Conservation (phyloP, 2,888 invertebrate genomes). For the Marronus borbonicus region DNA sequence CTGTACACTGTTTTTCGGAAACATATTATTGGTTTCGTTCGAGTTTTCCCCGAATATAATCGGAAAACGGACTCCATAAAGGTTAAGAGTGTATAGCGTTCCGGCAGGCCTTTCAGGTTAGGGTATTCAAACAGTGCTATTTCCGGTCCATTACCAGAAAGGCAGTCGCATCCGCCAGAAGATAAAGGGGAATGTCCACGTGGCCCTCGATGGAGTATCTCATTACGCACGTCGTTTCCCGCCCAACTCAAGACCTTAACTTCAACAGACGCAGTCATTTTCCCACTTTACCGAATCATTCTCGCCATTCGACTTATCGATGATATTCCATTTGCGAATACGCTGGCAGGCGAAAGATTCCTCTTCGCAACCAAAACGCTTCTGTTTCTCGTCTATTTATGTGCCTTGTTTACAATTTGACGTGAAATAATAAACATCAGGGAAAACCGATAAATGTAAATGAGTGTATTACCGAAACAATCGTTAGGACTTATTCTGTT, state of each 20-base stretch:
- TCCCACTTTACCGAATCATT: constrained; percentile 38
- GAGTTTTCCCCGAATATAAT: constrained; percentile 33
- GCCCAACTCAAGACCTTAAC: constrained; percentile 51
- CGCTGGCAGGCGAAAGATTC: constrained; percentile 8
- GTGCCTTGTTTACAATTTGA: constrained; percentile 28
- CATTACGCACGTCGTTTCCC: constrained; percentile 62
- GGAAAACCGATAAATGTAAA: constrained; percentile 19
- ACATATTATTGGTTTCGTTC: constrained; percentile 48
- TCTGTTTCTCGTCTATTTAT: constrained; percentile 25
- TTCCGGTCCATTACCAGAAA: constrained; percentile 62
- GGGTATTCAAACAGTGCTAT: constrained; percentile 61
- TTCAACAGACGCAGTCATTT: constrained; percentile 44
- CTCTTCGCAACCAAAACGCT: not conserved
- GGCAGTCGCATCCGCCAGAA: constrained; percentile 61
- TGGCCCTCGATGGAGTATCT: constrained; percentile 60
- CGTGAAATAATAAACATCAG: constrained; percentile 35
- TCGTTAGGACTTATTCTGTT: not conserved
- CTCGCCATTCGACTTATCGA: constrained; percentile 40
- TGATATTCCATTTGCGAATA: constrained; percentile 43
- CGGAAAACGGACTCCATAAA: constrained; percentile 53
- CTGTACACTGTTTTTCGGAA: constrained; percentile 43
- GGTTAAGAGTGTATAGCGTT: constrained; percentile 54
- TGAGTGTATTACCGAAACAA: not conserved
- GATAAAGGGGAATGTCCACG: constrained; percentile 62
- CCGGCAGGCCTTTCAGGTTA: constrained; percentile 57